Evolutionary conservation across 2,888 invertebrate species (phyloP), one percentile per base, ranked within the genome.

Genomic region (Agrotis exclamationis): DNA sequence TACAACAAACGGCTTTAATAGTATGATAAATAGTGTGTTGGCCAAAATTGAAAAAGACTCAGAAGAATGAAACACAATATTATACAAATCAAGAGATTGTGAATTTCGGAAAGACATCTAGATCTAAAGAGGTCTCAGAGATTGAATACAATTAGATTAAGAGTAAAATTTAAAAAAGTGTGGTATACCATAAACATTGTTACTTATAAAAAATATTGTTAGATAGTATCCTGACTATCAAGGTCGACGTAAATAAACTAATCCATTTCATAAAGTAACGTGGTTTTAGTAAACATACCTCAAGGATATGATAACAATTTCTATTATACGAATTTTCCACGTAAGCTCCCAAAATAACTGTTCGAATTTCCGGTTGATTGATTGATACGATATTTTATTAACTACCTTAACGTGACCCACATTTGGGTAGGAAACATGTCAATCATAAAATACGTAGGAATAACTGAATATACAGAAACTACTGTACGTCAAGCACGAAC

Each of bases 401-500:
- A 22, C 24, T 47, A 53, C 48, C 24, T 33, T 53, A 50, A 58
- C 86, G 85, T 87, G 88, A 86, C 84, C 84, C 66, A 79, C 70
- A 82, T 82, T 77, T 73, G 59, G 18, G 65, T 79, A 82, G 76
- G 74, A 84, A 84, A 83, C 87, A 79, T 88, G 87, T 88, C 89
- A 86, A 85, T 91, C 87, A 88, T 73, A 82, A 81, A 73, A 80
- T 84, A 71, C 79, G 71, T 79, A 68, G 67, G 70, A 83, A 83
- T 83, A 59, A 62, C 63, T 1, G 44, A 64, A 64, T 57, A 62
- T 50, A 56, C 56, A 2, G 54, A 51, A 51, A 63, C 58, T 54
- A 45, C 11, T 18, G 24, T 24, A 24, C 7, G 53, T 3, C 22
- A 24, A 53, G 53, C 53, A 16, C 9, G 3, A 53, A 53, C 53